Percentiles rank a stretch among this genome's conserved stretches.
Conservation (phyloP, 1,140 invertebrate species). For the Drosophila tristis region DNA sequence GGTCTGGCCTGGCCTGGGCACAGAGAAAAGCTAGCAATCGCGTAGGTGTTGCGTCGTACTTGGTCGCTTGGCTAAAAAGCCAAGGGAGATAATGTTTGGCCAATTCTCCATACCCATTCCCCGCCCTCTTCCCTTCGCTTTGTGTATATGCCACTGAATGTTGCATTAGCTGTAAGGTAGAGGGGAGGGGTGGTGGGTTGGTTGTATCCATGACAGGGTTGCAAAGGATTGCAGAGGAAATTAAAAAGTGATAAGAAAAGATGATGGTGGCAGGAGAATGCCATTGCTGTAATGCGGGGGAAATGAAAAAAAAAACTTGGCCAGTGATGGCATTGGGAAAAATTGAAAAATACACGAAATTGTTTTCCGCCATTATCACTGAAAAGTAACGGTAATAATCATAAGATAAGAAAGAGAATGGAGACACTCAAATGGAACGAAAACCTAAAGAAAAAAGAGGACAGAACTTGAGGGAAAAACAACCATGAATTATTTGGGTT, state of each 20-base stretch:
- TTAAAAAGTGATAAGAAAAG: slow-evolving; percentile 51
- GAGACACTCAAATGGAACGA: too few relatives aligned
- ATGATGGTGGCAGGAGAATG: neutral
- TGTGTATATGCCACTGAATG: slow-evolving; percentile 16
- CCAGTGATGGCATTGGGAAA: slow-evolving; percentile 23
- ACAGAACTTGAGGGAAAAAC: too few relatives aligned
- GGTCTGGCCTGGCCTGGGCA: neutral
- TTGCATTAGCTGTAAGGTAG: slow-evolving; percentile 51
- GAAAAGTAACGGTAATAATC: too few relatives aligned
- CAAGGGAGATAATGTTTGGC: slow-evolving; percentile 65
- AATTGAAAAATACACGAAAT: slow-evolving; percentile 27
- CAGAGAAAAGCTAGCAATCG: neutral
- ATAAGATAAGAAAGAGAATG: too few relatives aligned
- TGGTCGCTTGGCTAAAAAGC: slow-evolving; percentile 80
- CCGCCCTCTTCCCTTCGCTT: neutral
- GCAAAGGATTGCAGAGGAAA: slow-evolving; percentile 62
- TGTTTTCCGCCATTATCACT: slow-evolving; percentile 5
- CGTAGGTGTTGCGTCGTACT: slow-evolving; percentile 42
- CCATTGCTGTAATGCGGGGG: neutral
- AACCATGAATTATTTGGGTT: neutral
- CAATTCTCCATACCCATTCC: neutral
- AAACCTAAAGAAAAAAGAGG: too few relatives aligned
- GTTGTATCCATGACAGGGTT: slow-evolving; percentile 52
- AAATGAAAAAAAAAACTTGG: slow-evolving; percentile 23
- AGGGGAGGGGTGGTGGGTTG: slow-evolving; percentile 6